Percentiles rank a stretch among this genome's conserved stretches.
Evolutionary conservation across 2,888 invertebrate species (phyloP).

Genomic region (Limnephilus auricula): DNA sequence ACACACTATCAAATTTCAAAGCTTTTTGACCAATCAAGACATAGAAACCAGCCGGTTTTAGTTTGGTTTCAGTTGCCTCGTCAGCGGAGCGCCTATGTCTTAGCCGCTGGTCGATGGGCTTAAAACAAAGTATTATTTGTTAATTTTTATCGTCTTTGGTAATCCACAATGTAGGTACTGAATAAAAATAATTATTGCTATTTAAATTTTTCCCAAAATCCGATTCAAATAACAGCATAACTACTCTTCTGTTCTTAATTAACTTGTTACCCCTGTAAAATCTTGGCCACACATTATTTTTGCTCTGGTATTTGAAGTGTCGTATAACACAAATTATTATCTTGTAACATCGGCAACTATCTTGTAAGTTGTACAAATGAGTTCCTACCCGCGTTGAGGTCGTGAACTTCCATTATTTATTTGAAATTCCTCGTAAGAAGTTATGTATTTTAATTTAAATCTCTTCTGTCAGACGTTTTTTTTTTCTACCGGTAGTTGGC

Average conservation of each 20-base stretch:
- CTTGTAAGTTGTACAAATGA: slow-evolving; percentile 12
- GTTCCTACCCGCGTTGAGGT: slow-evolving; percentile 31
- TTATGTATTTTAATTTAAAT: slow-evolving; percentile 4
- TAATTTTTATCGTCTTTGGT: too few relatives aligned
- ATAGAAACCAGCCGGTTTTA: too few relatives aligned
- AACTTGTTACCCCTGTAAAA: background rate
- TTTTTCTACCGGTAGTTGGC: slow-evolving; percentile 15
- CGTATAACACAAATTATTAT: slow-evolving; percentile 2
- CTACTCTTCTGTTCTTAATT: background rate
- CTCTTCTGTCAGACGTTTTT: slow-evolving; percentile 13
- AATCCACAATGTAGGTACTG: too few relatives aligned
- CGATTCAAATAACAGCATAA: background rate
- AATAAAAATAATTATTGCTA: too few relatives aligned
- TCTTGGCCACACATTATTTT: background rate
- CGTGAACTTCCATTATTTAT: slow-evolving; percentile 57
- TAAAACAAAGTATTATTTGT: too few relatives aligned
- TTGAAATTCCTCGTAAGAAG: slow-evolving; percentile 3
- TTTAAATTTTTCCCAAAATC: background rate
- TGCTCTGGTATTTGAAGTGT: background rate
- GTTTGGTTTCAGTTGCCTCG: too few relatives aligned
- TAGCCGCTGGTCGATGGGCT: too few relatives aligned
- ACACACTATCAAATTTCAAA: too few relatives aligned
- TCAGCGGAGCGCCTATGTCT: too few relatives aligned
- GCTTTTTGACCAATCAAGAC: too few relatives aligned
- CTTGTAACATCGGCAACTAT: background rate